Conservation (phyloP, 1,140 invertebrate species). For the Magallana gigas region DNA sequence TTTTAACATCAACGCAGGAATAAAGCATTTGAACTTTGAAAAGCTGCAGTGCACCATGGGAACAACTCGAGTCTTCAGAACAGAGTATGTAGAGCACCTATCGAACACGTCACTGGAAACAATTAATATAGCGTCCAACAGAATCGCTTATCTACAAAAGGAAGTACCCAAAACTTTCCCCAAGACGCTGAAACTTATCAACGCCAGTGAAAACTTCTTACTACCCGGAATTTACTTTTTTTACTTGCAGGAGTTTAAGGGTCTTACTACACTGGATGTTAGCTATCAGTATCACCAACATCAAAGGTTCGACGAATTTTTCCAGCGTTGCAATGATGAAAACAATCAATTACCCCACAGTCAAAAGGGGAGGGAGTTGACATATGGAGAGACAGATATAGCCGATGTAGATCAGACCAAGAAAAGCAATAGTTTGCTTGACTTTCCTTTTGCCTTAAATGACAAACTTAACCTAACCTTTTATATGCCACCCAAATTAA, state of each 20-base stretch:
- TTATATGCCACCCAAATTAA: neutral
- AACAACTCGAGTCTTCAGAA: neutral
- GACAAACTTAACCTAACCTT: neutral
- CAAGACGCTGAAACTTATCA: neutral
- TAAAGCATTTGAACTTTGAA: neutral
- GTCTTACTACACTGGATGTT: neutral
- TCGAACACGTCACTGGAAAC: neutral
- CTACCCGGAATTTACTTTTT: neutral
- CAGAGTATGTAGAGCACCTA: neutral
- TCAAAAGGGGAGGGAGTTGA: neutral
- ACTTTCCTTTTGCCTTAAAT: neutral
- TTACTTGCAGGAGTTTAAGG: neutral
- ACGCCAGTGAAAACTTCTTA: neutral
- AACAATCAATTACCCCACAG: neutral
- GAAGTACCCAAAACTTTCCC: neutral
- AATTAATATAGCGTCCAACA: neutral
- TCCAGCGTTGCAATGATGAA: neutral
- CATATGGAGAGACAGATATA: neutral
- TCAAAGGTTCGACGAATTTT: neutral
- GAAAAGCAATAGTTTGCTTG: neutral
- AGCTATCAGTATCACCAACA: neutral
- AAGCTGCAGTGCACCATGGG: constrained; percentile 3
- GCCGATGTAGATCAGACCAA: neutral
- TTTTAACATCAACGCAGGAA: neutral
- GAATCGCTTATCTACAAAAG: neutral